Evolutionary conservation across 2,113 vertebrate genomes (phyloP).

Genomic region (Rattus norvegicus): GRCr8 NC_086025.1:36073001-36073500

Average conservation of each 20-base stretch:
- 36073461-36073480: conserved; percentile 78
- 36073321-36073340: no score
- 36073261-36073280: conserved; percentile 87
- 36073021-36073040: conserved; percentile 55
- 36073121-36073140: conserved; percentile 72
- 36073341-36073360: no score
- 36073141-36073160: conserved; percentile 74
- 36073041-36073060: conserved; percentile 63
- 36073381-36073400: not conserved
- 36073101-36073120: conserved; percentile 69
- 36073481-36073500: conserved; percentile 66
- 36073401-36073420: conserved; percentile 77
- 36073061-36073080: conserved; percentile 14
- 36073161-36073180: conserved; percentile 61
- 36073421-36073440: conserved; percentile 82
- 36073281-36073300: conserved; percentile 38
- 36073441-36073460: conserved; percentile 75
- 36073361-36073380: not conserved
- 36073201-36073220: conserved; percentile 77
- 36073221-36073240: conserved; percentile 51
- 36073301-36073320: no score
- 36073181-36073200: conserved; percentile 48
- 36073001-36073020: conserved; percentile 54
- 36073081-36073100: conserved; percentile 63
- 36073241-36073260: conserved; percentile 79